phyloP scores from a whole-genome alignment of 2,888 invertebrate species.

The Prosapia bicincta region DNA sequence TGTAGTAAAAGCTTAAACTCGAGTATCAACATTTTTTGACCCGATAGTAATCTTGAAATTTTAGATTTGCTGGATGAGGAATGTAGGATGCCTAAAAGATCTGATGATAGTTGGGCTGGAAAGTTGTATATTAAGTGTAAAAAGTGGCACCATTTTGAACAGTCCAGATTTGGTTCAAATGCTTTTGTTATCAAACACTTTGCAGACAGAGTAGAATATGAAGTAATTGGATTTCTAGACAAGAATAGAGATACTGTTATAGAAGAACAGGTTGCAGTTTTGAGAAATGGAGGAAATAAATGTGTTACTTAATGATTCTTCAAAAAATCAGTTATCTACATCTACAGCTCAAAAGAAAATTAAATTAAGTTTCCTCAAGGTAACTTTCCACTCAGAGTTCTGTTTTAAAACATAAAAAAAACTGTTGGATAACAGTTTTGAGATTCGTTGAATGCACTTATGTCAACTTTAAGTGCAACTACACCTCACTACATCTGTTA shows the following conservation, averaged over 20 bases:
- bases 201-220: conserved; percentile 93
- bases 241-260: conserved; percentile 97
- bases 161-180: conserved; percentile 69
- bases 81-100: conserved; percentile 94
- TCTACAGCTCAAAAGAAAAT: not conserved
- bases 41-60: conserved; percentile 87
- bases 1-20: too few species aligned
- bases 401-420: conserved; percentile 57
- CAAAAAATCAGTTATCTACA: not conserved
- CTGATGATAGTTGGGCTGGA: conserved; percentile 86
- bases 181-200: conserved; percentile 93
- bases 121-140: conserved; percentile 85
- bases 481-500: conserved; percentile 98
- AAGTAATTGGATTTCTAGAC: conserved; percentile 88
- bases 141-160: conserved; percentile 81
- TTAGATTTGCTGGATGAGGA: conserved; percentile 95
- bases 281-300: conserved; percentile 43
- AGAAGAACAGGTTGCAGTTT: conserved; percentile 69
- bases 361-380: conserved; percentile 28
- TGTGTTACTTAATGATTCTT: conserved; percentile 48
- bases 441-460: conserved; percentile 87
- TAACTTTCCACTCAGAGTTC: conserved; percentile 33
- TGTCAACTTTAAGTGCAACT: conserved; percentile 89
- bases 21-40: too few species aligned
- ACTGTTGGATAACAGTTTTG: conserved; percentile 87